These are phyloP conservation scores for Caracal caracal DNA, from an alignment of 2,113 vertebrate genomes.

Conservation along the genomic window DNA sequence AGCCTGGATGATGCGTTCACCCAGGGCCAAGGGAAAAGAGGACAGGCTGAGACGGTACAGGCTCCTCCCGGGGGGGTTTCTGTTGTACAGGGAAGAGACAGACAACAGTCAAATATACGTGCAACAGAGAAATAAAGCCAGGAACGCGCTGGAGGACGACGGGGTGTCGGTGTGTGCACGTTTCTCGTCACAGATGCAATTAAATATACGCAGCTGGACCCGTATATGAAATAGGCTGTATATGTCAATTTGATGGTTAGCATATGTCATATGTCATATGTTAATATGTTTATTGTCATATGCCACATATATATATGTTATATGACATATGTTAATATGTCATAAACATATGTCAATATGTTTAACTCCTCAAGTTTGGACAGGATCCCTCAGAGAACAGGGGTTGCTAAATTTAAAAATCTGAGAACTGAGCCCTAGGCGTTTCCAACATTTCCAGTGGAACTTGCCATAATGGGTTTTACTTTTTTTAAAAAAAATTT, in stretches of 20 bases:
- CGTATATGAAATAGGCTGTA: background rate
- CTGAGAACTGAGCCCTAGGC: background rate
- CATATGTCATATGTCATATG: no score
- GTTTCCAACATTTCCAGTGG: no score
- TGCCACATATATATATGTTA: no score
- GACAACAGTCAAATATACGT: background rate
- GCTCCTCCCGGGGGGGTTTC: background rate
- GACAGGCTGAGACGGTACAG: background rate
- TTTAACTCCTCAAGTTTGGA: background rate
- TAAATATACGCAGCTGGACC: background rate
- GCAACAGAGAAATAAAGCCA: background rate
- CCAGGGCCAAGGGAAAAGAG: background rate
- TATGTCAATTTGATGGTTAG: background rate
- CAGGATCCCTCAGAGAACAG: background rate
- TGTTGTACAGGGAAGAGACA: background rate
- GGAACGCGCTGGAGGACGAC: background rate
- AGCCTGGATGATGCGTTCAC: background rate
- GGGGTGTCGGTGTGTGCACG: fast-evolving
- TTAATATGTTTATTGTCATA: no score
- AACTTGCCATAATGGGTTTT: background rate
- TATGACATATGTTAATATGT: no score
- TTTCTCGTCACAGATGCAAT: background rate
- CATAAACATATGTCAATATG: background rate
- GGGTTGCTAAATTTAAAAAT: background rate
- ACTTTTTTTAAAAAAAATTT: background rate